These are phyloP conservation scores for Colinus virginianus DNA, from an alignment of 2,113 vertebrate species.

Conservation along the genomic window DNA sequence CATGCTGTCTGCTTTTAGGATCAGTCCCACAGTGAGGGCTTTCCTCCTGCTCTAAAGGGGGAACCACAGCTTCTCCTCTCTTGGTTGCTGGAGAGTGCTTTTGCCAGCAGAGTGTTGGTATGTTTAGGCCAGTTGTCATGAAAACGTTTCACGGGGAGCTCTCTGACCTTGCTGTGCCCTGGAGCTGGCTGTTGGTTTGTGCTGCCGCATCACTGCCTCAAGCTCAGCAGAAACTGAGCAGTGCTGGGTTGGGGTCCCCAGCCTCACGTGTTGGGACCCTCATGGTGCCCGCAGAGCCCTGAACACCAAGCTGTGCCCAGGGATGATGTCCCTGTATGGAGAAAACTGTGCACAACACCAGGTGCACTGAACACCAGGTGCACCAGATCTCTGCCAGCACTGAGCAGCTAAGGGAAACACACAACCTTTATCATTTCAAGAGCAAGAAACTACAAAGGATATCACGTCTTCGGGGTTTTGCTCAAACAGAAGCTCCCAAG, in stretches of 20 bases:
- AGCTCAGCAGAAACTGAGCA: rapidly evolving
- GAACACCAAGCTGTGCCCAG: not conserved
- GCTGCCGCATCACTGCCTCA: not conserved
- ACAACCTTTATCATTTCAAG: not conserved
- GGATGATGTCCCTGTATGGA: not conserved
- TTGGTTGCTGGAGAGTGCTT: not conserved
- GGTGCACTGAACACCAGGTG: not conserved
- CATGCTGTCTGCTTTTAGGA: not conserved
- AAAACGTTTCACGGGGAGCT: not conserved
- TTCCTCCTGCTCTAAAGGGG: not conserved
- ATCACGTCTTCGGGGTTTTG: not conserved
- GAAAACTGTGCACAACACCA: too few relatives aligned
- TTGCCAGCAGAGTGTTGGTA: not conserved
- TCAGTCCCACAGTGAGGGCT: rapidly evolving
- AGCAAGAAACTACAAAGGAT: not conserved
- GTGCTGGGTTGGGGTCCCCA: not conserved
- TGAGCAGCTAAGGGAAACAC: not conserved
- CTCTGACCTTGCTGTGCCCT: not conserved
- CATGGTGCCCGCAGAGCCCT: rapidly evolving
- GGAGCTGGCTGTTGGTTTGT: not conserved
- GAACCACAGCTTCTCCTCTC: not conserved
- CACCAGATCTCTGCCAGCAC: not conserved
- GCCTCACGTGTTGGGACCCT: rapidly evolving
- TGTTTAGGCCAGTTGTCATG: not conserved
- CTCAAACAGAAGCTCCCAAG: not conserved